Evolutionary conservation across 2,113 vertebrate species (phyloP), one percentile per base, ranked within the genome.

Genomic region (Mastomys natalensis): DNA sequence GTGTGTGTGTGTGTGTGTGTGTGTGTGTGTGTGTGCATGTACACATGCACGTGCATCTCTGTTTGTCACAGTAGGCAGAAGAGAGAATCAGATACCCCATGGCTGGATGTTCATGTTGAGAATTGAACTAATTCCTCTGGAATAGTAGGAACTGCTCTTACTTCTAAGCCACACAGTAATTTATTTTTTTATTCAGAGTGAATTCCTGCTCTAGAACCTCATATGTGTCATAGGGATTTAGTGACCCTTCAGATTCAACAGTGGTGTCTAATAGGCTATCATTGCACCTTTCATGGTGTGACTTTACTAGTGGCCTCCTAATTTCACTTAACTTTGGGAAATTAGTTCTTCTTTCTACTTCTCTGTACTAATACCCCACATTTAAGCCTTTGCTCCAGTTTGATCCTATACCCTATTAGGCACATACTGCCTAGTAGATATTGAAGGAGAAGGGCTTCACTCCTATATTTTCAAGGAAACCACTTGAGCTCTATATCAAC

Each of bases 301-400:
- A 78, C 6, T 87, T 89, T 31, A 24, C 55, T 81, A 37, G 2
- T 7, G 64, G 2, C 13, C 16, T 84, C 10, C 22, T 17, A 95
- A 31, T 72, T 82, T n/a, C 15, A 31, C 34, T 37, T 70, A 1
- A 34, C 11, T 92, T 53, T 9, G 13, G 85, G 19, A 76, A 31
- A 66, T 16, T 40, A 3, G 15, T 87, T 48, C 26, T 68, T 90
- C 24, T 89, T 82, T 76, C 10, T 1, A 37, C 4, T 51, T 5
- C 13, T n/a, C 29, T 5, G 3, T 64, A 5, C 5, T 5, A 34
- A 8, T 1, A 45, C 0, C 2, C 31, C 64, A 31, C 31, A 73
- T 66, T 12, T 34, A 16, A 86, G 7, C 0, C 24, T 1, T 37
- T 82, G 10, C 3, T 21, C 34, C 5, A 74, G 0, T 12, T 78